Base-by-base conservation (phyloP, 2,888 invertebrate species). In the Oscheius sp. region DNA sequence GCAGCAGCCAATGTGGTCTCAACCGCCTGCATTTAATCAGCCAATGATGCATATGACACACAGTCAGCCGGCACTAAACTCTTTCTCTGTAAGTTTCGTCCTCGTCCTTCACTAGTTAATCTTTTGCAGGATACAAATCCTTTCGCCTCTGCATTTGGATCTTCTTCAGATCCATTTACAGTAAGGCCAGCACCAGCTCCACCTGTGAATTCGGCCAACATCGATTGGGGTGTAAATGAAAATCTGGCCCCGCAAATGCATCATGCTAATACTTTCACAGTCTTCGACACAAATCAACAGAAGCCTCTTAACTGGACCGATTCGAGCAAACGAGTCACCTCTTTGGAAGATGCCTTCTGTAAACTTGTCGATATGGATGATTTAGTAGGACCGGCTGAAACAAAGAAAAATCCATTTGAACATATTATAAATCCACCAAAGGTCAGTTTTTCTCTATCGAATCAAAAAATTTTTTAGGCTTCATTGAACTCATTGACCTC, bases 351-450 rank as follows among this genome's bases (percentile, higher is more conserved):
- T 47, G 84, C 84, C 6, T 84, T 84, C 77, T 72, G 78, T 26
- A 85, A 85, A 67, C 72, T 84, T n/a, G 85, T 85, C 22, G 82
- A 85, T 70, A 84, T 85, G 82, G 78, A 85, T 57, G 70, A 75
- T 17, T 77, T 85, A 57, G 77, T 84, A 41, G 77, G 74, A n/a
- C 72, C 70, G 17, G 64, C 62, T 24, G 78, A 78, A 71, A 76
- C 77, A 30, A 83, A 82, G 71, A 83, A 83, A 71, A 84, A 84
- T 49, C 84, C 84, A 14, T 84, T 84, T 63, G 84, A 84, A 45
- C 82, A 84, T 64, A 75, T 84, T 62, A 70, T 84, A 67, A 84
- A 84, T 54, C 84, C 84, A 22, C 84, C 84, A 38, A 83, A 83
- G 75, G 75, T 82, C 9, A 14, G 56, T 12, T 59, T 49, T 3